phyloP scores from a whole-genome alignment of 2,797 vertebrate species.

The Octomys mimax region DNA sequence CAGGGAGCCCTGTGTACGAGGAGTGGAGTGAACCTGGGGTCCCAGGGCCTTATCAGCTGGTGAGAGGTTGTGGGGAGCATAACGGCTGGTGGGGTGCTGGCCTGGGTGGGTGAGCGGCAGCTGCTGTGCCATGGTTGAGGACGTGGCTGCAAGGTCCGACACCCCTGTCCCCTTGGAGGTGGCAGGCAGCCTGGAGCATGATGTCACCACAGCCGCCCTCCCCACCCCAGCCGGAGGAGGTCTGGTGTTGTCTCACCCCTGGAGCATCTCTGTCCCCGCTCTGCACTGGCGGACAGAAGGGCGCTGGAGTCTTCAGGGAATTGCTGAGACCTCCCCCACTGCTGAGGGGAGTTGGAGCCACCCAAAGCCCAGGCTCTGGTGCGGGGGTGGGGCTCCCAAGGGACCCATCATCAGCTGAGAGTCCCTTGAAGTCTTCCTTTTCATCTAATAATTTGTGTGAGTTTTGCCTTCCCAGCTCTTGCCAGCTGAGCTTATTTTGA shows the following conservation, averaged over 20 bases:
- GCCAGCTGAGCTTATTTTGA: neutral
- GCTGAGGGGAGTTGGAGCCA: neutral
- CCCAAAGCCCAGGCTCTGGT: neutral
- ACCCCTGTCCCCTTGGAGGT: conserved; percentile 61
- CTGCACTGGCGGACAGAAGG: neutral
- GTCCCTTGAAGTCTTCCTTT: conserved; percentile 40
- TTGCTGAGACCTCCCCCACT: neutral
- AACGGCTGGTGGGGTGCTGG: neutral
- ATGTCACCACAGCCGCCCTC: conserved; percentile 21
- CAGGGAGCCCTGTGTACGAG: conserved; percentile 10
- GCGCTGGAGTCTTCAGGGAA: neutral
- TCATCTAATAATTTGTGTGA: conserved; percentile 64
- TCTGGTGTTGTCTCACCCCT: conserved; percentile 39
- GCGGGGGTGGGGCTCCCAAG: neutral
- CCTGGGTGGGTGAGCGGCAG: neutral
- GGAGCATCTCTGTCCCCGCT: conserved; percentile 7
- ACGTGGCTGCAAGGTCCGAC: conserved; percentile 53
- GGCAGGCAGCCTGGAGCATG: conserved; percentile 75
- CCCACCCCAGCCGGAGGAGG: conserved; percentile 12
- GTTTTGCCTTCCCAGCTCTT: neutral
- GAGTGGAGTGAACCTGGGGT: neutral
- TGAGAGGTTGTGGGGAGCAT: neutral
- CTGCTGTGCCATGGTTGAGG: conserved; percentile 29
- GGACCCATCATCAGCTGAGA: conserved; percentile 46
- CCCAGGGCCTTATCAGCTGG: neutral